Conservation (phyloP, 1,140 invertebrate genomes). For the Apis cerana region DNA sequence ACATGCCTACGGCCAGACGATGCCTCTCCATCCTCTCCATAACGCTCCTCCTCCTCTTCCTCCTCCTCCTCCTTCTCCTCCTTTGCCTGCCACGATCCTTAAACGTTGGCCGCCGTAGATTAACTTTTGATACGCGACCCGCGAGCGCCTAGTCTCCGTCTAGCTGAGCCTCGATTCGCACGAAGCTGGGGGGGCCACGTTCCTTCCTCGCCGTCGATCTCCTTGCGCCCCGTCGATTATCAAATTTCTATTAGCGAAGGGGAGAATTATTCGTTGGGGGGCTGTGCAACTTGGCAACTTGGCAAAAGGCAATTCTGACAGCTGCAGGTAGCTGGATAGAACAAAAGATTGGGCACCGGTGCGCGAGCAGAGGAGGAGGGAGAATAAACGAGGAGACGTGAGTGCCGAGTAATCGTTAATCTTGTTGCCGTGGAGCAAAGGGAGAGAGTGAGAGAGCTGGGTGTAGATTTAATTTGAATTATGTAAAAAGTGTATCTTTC, state of each 20-base stretch:
- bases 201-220: neutral
- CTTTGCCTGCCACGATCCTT: neutral
- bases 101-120: constrained; percentile 33
- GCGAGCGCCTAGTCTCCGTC: constrained; percentile 26
- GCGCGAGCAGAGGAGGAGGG: neutral
- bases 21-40: constrained; percentile 5
- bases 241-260: constrained; percentile 50
- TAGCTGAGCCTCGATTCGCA: constrained; percentile 31
- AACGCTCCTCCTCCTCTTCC: constrained; percentile 22
- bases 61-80: constrained; percentile 39
- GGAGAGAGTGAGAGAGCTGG: constrained; percentile 40
- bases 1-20: constrained; percentile 36
- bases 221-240: constrained; percentile 28
- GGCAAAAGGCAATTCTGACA: neutral
- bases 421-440: constrained; percentile 47
- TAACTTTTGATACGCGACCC: constrained; percentile 56
- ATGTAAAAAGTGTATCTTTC: constrained; percentile 66
- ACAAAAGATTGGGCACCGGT: constrained; percentile 6
- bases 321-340: neutral
- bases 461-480: constrained; percentile 70
- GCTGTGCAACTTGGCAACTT: neutral
- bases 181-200: neutral
- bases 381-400: constrained; percentile 46
- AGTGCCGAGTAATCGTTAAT: constrained; percentile 72
- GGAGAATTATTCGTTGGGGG: constrained; percentile 35